A percentile compares a stretch with the other conserved stretches of the same genome.
These are phyloP conservation scores for Phymorhynchus buccinoides DNA, from an alignment of 1,140 invertebrate genomes.

Conservation along the genomic window DNA sequence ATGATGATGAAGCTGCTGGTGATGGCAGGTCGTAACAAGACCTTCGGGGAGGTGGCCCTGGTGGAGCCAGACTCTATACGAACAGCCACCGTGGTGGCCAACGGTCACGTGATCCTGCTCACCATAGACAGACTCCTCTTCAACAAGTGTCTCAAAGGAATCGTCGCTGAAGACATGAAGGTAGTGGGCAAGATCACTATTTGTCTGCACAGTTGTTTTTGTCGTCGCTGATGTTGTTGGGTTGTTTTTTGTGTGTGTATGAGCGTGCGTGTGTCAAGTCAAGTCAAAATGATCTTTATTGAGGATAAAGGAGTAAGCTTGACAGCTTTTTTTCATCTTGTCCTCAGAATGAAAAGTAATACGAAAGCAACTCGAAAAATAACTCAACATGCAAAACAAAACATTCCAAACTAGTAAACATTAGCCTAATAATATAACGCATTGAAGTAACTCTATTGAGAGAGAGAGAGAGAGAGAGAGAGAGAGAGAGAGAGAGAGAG, in stretches of 20 bases:
- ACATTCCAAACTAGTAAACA: too few relatives aligned
- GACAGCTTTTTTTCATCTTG: too few relatives aligned
- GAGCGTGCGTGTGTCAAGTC: too few relatives aligned
- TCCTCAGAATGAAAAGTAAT: too few relatives aligned
- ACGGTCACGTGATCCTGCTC: slow-evolving; percentile 64
- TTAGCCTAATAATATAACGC: too few relatives aligned
- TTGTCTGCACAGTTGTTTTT: not conserved
- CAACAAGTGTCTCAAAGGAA: slow-evolving; percentile 68
- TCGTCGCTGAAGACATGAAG: slow-evolving; percentile 51
- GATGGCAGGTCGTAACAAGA: slow-evolving; percentile 69
- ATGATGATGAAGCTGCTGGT: too few relatives aligned
- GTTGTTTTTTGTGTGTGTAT: not conserved
- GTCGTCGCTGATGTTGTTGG: not conserved
- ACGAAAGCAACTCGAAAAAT: too few relatives aligned
- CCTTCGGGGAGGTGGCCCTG: slow-evolving; percentile 71
- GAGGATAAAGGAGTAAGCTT: slow-evolving; percentile 4
- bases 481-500: slow-evolving; percentile 5
- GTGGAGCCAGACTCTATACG: slow-evolving; percentile 61
- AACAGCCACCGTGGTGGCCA: slow-evolving; percentile 67
- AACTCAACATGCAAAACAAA: too few relatives aligned
- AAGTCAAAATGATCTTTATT: slow-evolving; percentile 19
- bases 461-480: slow-evolving; percentile 13
- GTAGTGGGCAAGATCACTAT: not conserved
- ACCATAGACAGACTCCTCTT: slow-evolving; percentile 70
- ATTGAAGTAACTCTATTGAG: too few relatives aligned